Evolutionary conservation across 1,140 invertebrate species (phyloP), one percentile per base, ranked within the genome.

Genomic region (Leptopilina clavipes): DNA sequence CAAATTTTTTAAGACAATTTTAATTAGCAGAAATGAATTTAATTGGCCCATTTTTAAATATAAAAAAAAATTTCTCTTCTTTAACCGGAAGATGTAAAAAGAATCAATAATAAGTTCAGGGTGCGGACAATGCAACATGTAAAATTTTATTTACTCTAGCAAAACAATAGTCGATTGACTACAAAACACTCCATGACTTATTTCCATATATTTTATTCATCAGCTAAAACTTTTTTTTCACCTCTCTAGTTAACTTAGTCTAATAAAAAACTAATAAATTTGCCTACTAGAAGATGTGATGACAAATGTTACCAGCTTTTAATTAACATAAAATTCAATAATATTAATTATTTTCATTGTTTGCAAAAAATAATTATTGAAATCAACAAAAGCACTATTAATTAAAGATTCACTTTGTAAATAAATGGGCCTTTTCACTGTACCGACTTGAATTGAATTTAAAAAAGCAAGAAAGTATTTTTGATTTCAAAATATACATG

Each of bases 111-210:
- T 65, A 14, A 65, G 22, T 65, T 14, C 59, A 65, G 25, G 59
- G 59, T 7, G 22, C 11, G 12, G 59, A 31, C 59, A 31, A 37
- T 65, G 25, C 22, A n/a, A 31, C 37, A 65, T n/a, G 7, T 65
- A 31, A 22, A 65, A 65, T 31, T 65, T 65, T 65, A 65, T 65
- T 65, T 65, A 65, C 59, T 65, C 59, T 31, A 31, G 22, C 10
- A 31, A 65, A 65, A 65, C 59, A 65, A 37, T 31, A 31, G 59
- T 22, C 19, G 8, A 22, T 59, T 59, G 18, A 59, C 54, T 59
- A 59, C 17, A 59, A 59, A 40, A 59, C 14, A 17, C 1, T 52
- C 17, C 48, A 52, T 52, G 48, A 52, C 48, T 52, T 52, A 52
- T 52, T 52, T 52, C 14, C 48, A 52, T n/a, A n/a, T n/a, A n/a